phyloP scores from a whole-genome alignment of 2,797 vertebrate genomes.

The Vireo griseus region DNA sequence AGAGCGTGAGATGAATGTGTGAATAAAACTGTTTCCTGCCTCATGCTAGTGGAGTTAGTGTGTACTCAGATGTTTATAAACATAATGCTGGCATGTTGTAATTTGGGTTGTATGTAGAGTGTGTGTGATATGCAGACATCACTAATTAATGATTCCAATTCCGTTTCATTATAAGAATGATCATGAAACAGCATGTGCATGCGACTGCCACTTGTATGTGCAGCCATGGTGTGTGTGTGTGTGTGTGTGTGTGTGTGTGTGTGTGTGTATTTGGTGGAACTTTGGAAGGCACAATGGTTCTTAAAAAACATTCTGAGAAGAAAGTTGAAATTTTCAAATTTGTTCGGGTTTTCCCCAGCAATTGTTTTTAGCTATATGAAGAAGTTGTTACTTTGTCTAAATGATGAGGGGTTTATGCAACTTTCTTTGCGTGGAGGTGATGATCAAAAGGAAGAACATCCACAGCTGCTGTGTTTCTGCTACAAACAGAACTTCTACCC shows the following conservation, averaged over 20 bases:
- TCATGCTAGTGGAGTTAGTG: neutral
- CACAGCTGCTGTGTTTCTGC: neutral
- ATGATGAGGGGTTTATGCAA: neutral
- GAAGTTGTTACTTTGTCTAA: neutral
- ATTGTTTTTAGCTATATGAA: neutral
- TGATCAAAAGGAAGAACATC: neutral
- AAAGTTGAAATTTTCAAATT: neutral
- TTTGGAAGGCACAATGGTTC: neutral
- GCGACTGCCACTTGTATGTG: neutral
- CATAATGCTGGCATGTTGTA: neutral
- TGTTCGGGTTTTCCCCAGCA: neutral
- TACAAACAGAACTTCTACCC: neutral
- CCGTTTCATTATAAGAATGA: neutral
- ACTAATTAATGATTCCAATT: neutral
- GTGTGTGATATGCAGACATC: fast-evolving
- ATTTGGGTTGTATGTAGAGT: neutral
- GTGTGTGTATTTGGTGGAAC: neutral
- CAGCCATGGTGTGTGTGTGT: fast-evolving
- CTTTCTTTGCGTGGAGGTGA: neutral
- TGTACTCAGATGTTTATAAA: neutral
- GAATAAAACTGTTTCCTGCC: neutral
- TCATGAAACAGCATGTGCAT: neutral
- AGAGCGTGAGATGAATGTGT: neutral
- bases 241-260: too few species aligned
- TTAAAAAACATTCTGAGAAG: neutral